Evolutionary conservation across 2,888 invertebrate species (phyloP).

Genomic region (Lithophane leautieri): DNA sequence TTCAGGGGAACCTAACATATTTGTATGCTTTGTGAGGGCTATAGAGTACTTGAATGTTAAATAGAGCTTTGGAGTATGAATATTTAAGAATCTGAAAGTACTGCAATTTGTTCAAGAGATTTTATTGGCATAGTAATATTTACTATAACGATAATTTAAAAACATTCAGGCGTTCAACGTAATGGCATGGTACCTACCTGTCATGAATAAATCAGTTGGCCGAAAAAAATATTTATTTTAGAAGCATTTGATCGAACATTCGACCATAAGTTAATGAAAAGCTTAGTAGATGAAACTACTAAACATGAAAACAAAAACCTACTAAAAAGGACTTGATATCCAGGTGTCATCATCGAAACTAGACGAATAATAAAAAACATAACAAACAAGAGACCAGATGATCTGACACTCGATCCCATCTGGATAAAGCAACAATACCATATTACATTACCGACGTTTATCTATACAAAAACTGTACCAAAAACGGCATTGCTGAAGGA

Average conservation of each 20-base stretch:
- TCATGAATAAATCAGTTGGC: neutral
- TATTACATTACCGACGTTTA: constrained; percentile 84
- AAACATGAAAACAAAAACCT: neutral
- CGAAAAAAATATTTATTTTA: too few relatives aligned
- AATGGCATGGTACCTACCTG: neutral
- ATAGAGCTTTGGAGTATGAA: constrained; percentile 23
- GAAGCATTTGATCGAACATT: neutral
- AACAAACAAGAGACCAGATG: constrained; percentile 71
- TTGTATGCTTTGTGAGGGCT: constrained; percentile 43
- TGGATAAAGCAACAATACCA: constrained; percentile 81
- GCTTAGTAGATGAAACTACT: neutral
- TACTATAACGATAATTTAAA: neutral
- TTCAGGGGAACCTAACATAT: constrained; percentile 47
- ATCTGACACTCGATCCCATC: constrained; percentile 79
- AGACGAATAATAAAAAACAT: constrained; percentile 61
- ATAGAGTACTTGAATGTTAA: constrained; percentile 33
- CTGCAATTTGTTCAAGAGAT: neutral
- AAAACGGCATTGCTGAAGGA: constrained; percentile 76
- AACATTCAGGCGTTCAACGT: neutral
- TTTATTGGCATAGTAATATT: neutral
- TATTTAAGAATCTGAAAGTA: constrained; percentile 15
- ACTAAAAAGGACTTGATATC: constrained; percentile 13
- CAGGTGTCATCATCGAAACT: constrained; percentile 57
- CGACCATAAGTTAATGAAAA: neutral
- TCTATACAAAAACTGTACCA: constrained; percentile 72